Evolutionary conservation across 2,888 invertebrate genomes (phyloP).

Genomic region (Ferdinandea cuprea): DNA sequence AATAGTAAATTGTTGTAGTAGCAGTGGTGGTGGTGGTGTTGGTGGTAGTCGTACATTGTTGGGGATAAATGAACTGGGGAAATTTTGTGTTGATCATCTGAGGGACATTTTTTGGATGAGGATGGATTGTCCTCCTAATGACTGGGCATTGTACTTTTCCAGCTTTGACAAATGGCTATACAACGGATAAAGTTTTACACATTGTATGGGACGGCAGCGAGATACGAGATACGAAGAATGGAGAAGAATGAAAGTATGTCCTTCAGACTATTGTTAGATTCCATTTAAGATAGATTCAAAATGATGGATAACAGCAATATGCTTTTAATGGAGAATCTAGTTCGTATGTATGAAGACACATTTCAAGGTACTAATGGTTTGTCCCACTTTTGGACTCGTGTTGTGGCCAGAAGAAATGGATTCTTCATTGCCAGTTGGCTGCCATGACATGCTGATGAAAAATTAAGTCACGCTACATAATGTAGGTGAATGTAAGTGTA

Average conservation of each 20-base stretch:
- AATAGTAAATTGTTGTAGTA: too few species aligned
- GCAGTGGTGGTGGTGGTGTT: too few species aligned
- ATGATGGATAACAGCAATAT: constrained; percentile 2
- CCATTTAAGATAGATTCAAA: constrained; percentile 2
- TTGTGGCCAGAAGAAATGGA: too few species aligned
- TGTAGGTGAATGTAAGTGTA: too few species aligned
- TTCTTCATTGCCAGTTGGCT: too few species aligned
- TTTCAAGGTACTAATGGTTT: too few species aligned
- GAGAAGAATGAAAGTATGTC: not conserved
- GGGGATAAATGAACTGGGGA: constrained; percentile 38
- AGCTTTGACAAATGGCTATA: constrained; percentile 31
- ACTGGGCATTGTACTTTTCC: constrained; percentile 47
- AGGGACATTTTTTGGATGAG: constrained; percentile 38
- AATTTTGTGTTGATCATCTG: constrained; percentile 54
- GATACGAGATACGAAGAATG: too few species aligned
- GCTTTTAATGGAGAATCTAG: not conserved
- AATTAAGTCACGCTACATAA: too few species aligned
- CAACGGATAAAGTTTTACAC: constrained; percentile 1
- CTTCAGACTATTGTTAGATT: not conserved
- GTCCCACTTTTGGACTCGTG: not conserved
- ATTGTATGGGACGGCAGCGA: too few species aligned
- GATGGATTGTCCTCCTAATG: constrained; percentile 61
- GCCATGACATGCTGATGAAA: too few species aligned
- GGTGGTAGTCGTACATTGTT: too few species aligned
- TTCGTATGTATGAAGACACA: not conserved